Percentiles rank a stretch among this genome's conserved stretches.
These are phyloP conservation scores for Cirrhinus molitorella DNA, from an alignment of 2,797 vertebrate species.

Conservation along the genomic window DNA sequence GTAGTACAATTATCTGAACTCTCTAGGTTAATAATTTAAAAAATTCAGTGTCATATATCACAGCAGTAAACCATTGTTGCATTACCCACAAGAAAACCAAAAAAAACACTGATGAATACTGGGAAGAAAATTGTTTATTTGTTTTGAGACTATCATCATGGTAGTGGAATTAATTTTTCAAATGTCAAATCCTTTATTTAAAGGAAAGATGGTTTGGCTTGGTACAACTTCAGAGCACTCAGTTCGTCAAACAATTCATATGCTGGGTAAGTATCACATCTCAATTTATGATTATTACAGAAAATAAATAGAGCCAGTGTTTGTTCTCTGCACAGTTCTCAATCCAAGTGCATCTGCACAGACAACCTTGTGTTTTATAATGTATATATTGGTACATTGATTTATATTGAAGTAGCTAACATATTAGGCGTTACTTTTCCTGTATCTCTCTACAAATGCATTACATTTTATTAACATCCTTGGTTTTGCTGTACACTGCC, in stretches of 20 bases:
- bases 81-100: constrained; percentile 28
- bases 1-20: too few species aligned
- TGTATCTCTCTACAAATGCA: neutral
- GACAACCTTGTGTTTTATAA: neutral
- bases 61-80: neutral
- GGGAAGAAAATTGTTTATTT: constrained; percentile 61
- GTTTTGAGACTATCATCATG: constrained; percentile 38
- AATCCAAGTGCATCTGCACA: constrained; percentile 5
- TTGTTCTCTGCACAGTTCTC: neutral
- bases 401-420: constrained; percentile 10
- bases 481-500: constrained; percentile 7
- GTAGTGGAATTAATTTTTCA: constrained; percentile 16
- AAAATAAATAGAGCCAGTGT: neutral
- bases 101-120: constrained; percentile 39
- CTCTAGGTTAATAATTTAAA: too few species aligned
- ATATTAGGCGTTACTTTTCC: constrained; percentile 9
- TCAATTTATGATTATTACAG: constrained; percentile 9
- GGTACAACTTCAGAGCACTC: constrained; percentile 35
- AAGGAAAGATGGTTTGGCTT: constrained; percentile 37
- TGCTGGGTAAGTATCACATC: constrained; percentile 20
- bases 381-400: neutral
- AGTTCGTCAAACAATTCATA: constrained; percentile 8
- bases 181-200: constrained; percentile 6
- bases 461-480: constrained; percentile 22
- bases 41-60: too few species aligned